These are phyloP conservation scores for Gambusia holbrooki DNA, from an alignment of 2,113 vertebrate species.

Conservation along the genomic window DNA sequence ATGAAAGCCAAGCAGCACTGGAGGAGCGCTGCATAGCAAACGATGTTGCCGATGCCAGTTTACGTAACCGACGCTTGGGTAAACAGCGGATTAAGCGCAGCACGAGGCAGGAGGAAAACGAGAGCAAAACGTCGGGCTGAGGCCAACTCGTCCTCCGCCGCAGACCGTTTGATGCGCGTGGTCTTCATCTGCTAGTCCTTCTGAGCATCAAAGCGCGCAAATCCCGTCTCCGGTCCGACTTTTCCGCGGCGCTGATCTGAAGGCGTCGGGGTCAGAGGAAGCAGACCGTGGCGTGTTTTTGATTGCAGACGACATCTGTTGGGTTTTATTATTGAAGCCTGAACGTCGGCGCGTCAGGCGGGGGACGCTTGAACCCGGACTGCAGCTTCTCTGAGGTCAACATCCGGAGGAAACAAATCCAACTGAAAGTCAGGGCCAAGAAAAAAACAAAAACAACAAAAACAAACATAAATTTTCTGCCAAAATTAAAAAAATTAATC, in stretches of 20 bases:
- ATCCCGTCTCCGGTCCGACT: conserved; percentile 40
- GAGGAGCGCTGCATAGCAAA: conserved; percentile 69
- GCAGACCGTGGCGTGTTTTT: conserved; percentile 23
- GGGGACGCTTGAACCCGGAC: not conserved
- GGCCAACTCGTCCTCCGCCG: conserved; percentile 6
- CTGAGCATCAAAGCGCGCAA: conserved; percentile 57
- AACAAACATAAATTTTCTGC: too few relatives aligned
- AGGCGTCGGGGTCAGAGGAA: conserved; percentile 47
- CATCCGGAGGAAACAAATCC: not conserved
- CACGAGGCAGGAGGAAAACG: conserved; percentile 31
- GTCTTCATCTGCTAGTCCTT: conserved; percentile 68
- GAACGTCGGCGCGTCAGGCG: not conserved
- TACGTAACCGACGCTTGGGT: conserved; percentile 68
- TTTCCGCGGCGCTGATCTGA: conserved; percentile 28
- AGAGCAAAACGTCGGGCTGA: conserved; percentile 58
- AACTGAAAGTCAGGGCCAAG: too few relatives aligned
- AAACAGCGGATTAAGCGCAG: conserved; percentile 67
- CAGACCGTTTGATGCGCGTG: conserved; percentile 54
- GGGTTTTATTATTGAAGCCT: conserved; percentile 50
- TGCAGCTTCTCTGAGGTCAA: not conserved
- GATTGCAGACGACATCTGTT: conserved; percentile 68
- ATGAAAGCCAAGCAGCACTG: conserved; percentile 67
- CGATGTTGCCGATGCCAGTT: conserved; percentile 65
- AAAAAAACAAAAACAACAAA: too few relatives aligned
- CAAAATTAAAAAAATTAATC: not conserved